Evolutionary conservation across 1,140 invertebrate species (phyloP).

Genomic region (Drosophila arawakana): DNA sequence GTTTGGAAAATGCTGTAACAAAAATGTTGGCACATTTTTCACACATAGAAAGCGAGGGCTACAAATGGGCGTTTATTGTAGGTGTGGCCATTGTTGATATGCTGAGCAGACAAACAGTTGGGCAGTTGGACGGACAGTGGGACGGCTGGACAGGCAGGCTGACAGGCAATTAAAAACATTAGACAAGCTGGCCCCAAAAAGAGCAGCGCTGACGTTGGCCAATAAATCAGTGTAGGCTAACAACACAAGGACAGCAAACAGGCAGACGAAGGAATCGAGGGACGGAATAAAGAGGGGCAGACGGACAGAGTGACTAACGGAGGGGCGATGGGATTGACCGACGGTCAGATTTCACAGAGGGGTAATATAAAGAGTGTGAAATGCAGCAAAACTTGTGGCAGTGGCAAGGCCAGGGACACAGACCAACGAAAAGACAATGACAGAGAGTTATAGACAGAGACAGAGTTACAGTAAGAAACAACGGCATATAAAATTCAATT

Average conservation of each 20-base stretch:
- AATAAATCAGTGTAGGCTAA: conserved; percentile 69
- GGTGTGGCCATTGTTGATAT: conserved; percentile 27
- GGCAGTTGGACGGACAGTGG: too few relatives aligned
- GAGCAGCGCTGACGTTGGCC: conserved; percentile 47
- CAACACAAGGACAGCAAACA: conserved; percentile 64
- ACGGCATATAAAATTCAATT: conserved; percentile 76
- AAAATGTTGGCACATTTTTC: conserved; percentile 50
- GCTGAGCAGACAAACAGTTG: conserved; percentile 34
- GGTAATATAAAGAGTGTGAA: conserved; percentile 54
- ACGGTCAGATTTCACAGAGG: too few relatives aligned
- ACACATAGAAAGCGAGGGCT: conserved; percentile 5
- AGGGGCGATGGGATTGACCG: too few relatives aligned
- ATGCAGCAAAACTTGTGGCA: conserved; percentile 21
- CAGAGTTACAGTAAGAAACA: conserved; percentile 27
- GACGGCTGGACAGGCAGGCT: conserved; percentile 31
- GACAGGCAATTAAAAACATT: conserved; percentile 77
- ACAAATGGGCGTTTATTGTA: background rate
- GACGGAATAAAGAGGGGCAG: background rate
- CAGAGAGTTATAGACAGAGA: background rate
- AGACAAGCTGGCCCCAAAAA: conserved; percentile 57
- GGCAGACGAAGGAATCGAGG: background rate
- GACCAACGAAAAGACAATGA: background rate
- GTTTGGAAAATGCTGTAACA: conserved; percentile 52
- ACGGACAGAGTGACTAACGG: conserved; percentile 30
- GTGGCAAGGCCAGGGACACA: background rate